Conservation (phyloP, 2,113 vertebrate genomes). For the Lonchura striata region DNA sequence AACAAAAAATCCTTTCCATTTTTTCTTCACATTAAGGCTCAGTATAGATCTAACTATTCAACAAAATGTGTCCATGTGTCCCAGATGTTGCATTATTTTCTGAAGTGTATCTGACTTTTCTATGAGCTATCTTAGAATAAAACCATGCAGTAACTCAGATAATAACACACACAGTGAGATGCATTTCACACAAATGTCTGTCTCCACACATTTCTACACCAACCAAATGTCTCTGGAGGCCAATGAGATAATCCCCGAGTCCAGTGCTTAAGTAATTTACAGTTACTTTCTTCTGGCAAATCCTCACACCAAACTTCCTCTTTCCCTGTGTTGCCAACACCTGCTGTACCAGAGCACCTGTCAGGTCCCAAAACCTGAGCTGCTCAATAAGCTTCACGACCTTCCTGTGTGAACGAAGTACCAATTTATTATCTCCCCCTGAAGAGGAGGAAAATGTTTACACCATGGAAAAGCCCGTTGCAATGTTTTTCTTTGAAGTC, state of each 20-base stretch:
- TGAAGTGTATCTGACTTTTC: not conserved
- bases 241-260: rapidly evolving
- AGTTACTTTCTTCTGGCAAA: not conserved
- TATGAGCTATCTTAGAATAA: not conserved
- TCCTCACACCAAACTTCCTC: not conserved
- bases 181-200: not conserved
- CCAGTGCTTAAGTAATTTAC: not conserved
- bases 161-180: not conserved
- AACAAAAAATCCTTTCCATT: not conserved
- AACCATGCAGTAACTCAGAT: not conserved
- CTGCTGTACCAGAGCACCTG: not conserved
- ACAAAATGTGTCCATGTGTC: not conserved
- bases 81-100: not conserved
- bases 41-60: not conserved
- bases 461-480: not conserved
- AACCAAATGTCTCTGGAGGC: not conserved
- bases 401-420: not conserved
- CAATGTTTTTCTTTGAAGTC: not conserved
- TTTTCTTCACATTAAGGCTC: not conserved
- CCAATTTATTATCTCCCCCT: not conserved
- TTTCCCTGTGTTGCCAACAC: not conserved
- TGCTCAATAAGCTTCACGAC: not conserved
- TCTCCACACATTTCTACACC: not conserved
- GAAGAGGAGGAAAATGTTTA: not conserved
- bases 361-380: not conserved